phyloP scores from a whole-genome alignment of 64 coral and sea anemone genomes.

The Cladopsammia gracilis region DNA sequence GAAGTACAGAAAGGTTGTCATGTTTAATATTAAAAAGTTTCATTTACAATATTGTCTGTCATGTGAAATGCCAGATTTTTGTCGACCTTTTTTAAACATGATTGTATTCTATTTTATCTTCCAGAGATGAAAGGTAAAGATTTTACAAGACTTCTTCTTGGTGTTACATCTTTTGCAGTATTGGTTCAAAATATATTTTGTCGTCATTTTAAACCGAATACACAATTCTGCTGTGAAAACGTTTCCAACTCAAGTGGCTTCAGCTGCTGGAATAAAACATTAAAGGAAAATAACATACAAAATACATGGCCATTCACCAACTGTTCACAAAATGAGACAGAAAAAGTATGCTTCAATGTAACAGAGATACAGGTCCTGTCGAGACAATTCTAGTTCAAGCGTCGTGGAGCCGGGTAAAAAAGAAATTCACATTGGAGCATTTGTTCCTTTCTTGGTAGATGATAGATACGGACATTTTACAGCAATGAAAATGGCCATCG shows the following conservation, averaged over 20 bases:
- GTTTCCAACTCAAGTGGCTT: conserved; percentile 4
- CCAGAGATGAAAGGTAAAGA: conserved; percentile 25
- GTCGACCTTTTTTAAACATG: neutral
- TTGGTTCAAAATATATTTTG: neutral
- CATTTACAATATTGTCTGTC: neutral
- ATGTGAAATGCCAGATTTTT: conserved; percentile 17
- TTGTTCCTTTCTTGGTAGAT: conserved; percentile 14
- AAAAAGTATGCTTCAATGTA: conserved; percentile 17
- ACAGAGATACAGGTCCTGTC: neutral
- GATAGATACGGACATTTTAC: conserved; percentile 26
- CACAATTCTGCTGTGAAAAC: conserved; percentile 27
- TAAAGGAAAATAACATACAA: neutral
- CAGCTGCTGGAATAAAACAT: conserved; percentile 37
- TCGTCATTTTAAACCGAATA: neutral
- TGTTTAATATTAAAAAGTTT: conserved; percentile 7
- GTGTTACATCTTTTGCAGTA: neutral
- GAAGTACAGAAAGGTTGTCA: neutral
- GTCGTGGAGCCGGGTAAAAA: neutral
- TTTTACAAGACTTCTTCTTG: neutral
- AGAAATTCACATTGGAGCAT: conserved; percentile 58
- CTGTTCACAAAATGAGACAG: neutral
- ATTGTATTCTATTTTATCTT: conserved; percentile 20
- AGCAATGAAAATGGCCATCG: conserved; percentile 59
- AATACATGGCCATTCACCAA: neutral
- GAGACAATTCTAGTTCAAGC: neutral